phyloP scores from a whole-genome alignment of 2,797 vertebrate species.

The Pitangus sulphuratus region DNA sequence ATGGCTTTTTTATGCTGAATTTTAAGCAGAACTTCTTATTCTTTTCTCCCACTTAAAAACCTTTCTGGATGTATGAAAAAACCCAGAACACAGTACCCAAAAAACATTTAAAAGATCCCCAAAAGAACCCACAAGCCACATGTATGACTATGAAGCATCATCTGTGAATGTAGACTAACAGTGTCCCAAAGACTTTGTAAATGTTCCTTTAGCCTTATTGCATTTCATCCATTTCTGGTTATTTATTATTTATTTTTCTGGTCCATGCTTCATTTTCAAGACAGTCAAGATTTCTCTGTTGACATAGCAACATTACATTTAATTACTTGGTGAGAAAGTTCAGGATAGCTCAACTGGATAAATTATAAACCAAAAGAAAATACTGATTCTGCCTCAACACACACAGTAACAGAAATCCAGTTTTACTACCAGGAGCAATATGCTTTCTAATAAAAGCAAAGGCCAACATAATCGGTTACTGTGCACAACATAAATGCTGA shows the following conservation, averaged over 20 bases:
- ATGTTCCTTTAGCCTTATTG: background rate
- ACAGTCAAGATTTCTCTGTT: background rate
- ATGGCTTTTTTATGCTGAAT: background rate
- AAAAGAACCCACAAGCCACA: background rate
- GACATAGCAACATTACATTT: background rate
- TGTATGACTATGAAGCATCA: background rate
- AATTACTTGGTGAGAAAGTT: background rate
- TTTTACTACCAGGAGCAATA: background rate
- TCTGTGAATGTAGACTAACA: background rate
- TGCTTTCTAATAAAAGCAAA: background rate
- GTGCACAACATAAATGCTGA: background rate
- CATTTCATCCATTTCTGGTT: background rate
- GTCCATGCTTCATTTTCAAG: background rate
- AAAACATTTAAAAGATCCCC: background rate
- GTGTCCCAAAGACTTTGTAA: background rate
- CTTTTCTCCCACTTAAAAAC: background rate
- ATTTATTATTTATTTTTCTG: background rate
- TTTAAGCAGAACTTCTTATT: background rate
- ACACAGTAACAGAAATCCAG: background rate
- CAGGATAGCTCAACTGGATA: background rate
- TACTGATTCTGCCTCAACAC: background rate
- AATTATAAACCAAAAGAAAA: background rate
- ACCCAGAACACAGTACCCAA: fast-evolving
- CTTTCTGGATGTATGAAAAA: background rate
- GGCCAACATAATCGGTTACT: background rate